These are phyloP conservation scores for Macropodus opercularis DNA, from an alignment of 2,797 vertebrate genomes.

Conservation along the genomic window DNA sequence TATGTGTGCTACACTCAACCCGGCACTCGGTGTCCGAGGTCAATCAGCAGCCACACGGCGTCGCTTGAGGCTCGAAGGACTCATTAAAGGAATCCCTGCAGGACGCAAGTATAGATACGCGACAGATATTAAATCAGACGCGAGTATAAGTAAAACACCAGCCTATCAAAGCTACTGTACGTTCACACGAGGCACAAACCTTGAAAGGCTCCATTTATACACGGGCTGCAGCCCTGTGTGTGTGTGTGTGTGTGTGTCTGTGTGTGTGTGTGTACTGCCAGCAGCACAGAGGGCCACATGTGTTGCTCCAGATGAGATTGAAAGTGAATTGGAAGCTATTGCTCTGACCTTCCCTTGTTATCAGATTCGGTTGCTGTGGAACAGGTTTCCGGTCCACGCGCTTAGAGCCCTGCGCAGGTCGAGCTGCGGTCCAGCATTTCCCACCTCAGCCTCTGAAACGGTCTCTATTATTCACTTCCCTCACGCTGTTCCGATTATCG, in stretches of 20 bases:
- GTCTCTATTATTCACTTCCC: slow-evolving; percentile 18
- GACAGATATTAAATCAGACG: background rate
- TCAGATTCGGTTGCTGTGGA: slow-evolving; percentile 48
- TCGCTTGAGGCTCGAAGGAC: background rate
- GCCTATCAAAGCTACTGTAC: no score
- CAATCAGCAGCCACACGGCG: background rate
- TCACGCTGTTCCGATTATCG: slow-evolving; percentile 29
- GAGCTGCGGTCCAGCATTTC: slow-evolving; percentile 23
- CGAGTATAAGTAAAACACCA: background rate
- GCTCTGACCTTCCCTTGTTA: slow-evolving; percentile 52
- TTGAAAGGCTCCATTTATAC: background rate
- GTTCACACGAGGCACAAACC: background rate
- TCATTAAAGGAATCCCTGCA: background rate
- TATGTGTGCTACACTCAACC: background rate
- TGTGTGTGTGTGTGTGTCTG: slow-evolving; percentile 6
- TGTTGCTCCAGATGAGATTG: slow-evolving; percentile 65
- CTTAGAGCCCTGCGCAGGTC: slow-evolving; percentile 17
- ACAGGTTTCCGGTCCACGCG: slow-evolving; percentile 32
- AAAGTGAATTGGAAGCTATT: slow-evolving; percentile 69
- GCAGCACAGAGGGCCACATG: slow-evolving; percentile 48
- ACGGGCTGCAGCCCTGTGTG: background rate
- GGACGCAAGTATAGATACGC: background rate
- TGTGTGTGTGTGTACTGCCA: slow-evolving; percentile 15
- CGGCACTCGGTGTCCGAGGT: slow-evolving; percentile 12
- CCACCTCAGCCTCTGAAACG: slow-evolving; percentile 14